phyloP scores from a whole-genome alignment of 1,140 invertebrate species.

The Drosophila lacertosa region DNA sequence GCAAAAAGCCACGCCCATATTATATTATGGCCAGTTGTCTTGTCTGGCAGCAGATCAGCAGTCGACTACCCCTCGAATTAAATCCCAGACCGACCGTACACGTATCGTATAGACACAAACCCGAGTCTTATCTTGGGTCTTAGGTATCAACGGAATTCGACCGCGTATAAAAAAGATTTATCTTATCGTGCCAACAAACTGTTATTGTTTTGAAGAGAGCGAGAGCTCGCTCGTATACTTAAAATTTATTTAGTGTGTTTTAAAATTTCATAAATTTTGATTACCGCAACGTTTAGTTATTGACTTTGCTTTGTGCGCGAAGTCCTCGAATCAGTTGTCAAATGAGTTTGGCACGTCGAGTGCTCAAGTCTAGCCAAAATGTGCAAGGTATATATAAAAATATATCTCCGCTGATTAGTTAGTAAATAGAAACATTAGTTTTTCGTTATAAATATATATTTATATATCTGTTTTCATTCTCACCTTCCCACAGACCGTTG shows the following conservation, averaged over 20 bases:
- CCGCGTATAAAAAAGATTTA: constrained; percentile 36
- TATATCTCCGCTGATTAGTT: neutral
- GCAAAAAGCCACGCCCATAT: constrained; percentile 45
- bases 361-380: constrained; percentile 9
- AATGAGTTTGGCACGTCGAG: neutral
- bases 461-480: constrained; percentile 2
- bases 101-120: neutral
- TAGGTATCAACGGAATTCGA: neutral
- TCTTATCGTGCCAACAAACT: constrained; percentile 49
- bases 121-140: constrained; percentile 25
- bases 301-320: constrained; percentile 21
- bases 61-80: neutral
- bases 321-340: constrained; percentile 29
- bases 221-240: neutral
- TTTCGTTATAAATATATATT: neutral
- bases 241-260: constrained; percentile 18
- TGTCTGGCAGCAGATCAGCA: constrained; percentile 3
- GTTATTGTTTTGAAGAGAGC: constrained; percentile 7
- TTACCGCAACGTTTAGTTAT: constrained; percentile 27
- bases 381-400: constrained; percentile 40
- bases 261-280: constrained; percentile 28
- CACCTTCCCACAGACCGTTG: constrained; percentile 65
- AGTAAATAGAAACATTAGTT: neutral
- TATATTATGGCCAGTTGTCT: constrained; percentile 31
- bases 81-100: constrained; percentile 7